A percentile compares a stretch with the other conserved stretches of the same genome.
phyloP scores from a whole-genome alignment of 2,113 vertebrate genomes.

The Miniopterus natalensis region DNA sequence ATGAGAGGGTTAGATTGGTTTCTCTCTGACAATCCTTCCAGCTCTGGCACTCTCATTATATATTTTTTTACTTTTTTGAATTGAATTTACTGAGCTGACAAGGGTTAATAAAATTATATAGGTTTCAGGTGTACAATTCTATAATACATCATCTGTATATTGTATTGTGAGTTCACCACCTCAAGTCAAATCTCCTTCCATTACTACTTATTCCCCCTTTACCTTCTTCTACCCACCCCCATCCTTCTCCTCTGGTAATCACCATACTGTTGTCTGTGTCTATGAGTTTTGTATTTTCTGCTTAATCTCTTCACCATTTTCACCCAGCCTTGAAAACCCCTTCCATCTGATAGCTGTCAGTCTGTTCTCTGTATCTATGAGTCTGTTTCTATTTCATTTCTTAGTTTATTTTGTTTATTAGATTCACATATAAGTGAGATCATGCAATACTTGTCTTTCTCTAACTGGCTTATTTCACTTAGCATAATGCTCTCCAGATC shows the following conservation, averaged over 20 bases:
- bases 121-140: background rate
- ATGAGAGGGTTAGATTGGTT: background rate
- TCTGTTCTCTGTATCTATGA: background rate
- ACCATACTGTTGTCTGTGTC: background rate
- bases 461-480: background rate
- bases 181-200: background rate
- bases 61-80: background rate
- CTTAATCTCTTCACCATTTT: background rate
- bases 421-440: background rate
- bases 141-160: background rate
- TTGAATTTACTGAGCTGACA: background rate
- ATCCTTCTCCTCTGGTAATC: background rate
- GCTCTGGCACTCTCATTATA: background rate
- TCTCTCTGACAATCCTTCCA: slow-evolving; percentile 36
- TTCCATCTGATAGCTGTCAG: background rate
- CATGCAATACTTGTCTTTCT: background rate
- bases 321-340: background rate
- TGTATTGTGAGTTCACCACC: background rate
- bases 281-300: background rate
- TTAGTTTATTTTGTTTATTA: background rate
- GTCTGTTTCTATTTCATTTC: background rate
- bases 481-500: background rate
- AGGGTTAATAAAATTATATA: background rate
- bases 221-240: background rate
- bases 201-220: background rate